Conservation (phyloP, 2,888 invertebrate species). For the Tipula helvola region DNA sequence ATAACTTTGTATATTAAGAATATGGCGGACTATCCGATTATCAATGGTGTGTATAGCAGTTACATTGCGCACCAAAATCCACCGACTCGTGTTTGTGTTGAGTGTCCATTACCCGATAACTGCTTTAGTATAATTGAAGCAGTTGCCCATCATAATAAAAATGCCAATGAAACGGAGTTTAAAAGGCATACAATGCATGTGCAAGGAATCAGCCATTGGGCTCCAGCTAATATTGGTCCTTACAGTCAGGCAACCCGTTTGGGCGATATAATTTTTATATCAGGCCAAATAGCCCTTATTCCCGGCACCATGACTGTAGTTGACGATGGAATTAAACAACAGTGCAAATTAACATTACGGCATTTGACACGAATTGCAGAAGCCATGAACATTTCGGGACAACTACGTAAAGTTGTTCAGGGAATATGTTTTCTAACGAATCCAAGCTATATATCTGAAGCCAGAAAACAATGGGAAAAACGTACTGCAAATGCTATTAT, state of each 20-base stretch:
- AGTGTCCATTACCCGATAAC: constrained; percentile 57
- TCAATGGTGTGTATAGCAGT: constrained; percentile 67
- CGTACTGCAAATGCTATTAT: constrained; percentile 77
- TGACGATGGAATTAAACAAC: constrained; percentile 63
- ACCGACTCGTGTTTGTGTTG: constrained; percentile 76
- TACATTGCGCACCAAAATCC: constrained; percentile 66
- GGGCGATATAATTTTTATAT: constrained; percentile 71
- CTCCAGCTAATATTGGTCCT: constrained; percentile 94
- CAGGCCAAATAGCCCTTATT: constrained; percentile 85
- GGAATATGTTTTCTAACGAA: constrained; percentile 80
- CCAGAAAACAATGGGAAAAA: constrained; percentile 68
- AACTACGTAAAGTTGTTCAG: constrained; percentile 72
- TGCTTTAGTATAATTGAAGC: constrained; percentile 69
- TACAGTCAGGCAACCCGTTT: constrained; percentile 86
- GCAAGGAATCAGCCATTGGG: constrained; percentile 93
- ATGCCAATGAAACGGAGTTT: constrained; percentile 20
- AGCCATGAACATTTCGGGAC: constrained; percentile 65
- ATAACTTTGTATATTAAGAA: constrained; percentile 74
- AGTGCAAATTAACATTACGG: constrained; percentile 70
- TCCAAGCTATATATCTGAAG: constrained; percentile 54
- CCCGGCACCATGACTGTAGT: constrained; percentile 67
- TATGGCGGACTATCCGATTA: constrained; percentile 62
- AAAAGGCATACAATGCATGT: constrained; percentile 80
- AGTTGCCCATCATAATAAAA: constrained; percentile 36
- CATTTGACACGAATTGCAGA: constrained; percentile 73